Evolutionary conservation across 1,140 invertebrate species (phyloP), one percentile per base, ranked within the genome.

Genomic region (Ceratoteleas bidentatus): DNA sequence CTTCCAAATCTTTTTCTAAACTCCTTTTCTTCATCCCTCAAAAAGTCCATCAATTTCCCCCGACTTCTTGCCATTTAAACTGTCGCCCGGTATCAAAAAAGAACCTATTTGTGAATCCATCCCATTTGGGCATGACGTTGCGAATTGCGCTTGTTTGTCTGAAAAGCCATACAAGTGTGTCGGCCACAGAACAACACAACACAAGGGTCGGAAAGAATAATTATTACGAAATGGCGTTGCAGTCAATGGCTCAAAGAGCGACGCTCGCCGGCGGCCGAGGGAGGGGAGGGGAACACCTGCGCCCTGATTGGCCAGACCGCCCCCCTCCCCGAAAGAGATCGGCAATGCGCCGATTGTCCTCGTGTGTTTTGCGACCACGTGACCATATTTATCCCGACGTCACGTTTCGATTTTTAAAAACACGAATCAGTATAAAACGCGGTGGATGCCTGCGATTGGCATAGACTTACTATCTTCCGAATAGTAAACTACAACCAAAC

Each of bases 381-480:
- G 61, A 50, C 49, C 62, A 73, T 70, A 80, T 76, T 79, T 74
- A 84, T 68, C 73, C 78, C 81, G 57, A 83, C 89, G 87, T 89
- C 87, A 91, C 82, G 82, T 83, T 75, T 47, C 33, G 68, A 87
- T 90, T 90, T 90, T 88, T 88, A 76, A 85, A 85, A 85, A 81
- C 38, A 9, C 7, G 69, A 73, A 53, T 84, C 77, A 60, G 81
- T 91, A 91, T 91, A 91, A 90, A 90, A 90, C 84, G 65, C 81
- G 73, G 72, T 70, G 66, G 61, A 60, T 53, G 53, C 24, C 38
- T 54, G 7, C 69, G 66, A 74, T 68, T 57, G 52, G 81, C 89
- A 91, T 77, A 89, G 87, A 83, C 81, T 88, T 83, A 84, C 85
- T 88, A 88, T 85, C 86, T 87, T 86, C 72, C 88, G 68, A 87